Evolutionary conservation across 2,113 vertebrate species (phyloP), one percentile per base, ranked within the genome.

Genomic region (Oostethus manadensis): DNA sequence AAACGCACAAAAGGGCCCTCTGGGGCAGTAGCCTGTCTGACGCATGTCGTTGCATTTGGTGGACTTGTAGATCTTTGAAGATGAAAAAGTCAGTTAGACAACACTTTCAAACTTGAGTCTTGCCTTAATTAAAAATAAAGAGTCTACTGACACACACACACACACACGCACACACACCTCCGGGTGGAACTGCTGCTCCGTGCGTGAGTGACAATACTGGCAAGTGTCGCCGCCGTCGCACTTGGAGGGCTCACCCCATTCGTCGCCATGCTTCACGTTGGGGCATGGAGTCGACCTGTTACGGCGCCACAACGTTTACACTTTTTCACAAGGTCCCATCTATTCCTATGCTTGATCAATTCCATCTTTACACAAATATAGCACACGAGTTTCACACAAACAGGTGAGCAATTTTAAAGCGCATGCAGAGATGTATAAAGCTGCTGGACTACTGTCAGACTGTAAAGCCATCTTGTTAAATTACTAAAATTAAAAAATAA

Each of bases 41-140:
- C 92, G 89, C 91, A 95, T 95, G 64, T 97, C 94, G 40, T 95
- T 95, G 88, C 94, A 97, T 86, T 93, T 94, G 44, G 93, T 95
- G 16, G 94, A 96, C 72, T 94, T 97, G 87, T 97, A 97, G 76
- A 97, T 95, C 94, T 96, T 64, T 44, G 62, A 58, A 58, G 65
- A 72, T 10, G 58, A 44, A 70, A 62, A 40, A 42, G 0, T 26
- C 17, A 63, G 21, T 58, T 16, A 57, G 4, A 58, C 20, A 35
- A 10, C 0, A 58, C 6, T 2, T 22, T 58, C 9, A 18, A 15
- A 33, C 23, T n/a, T 18, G 9, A 17, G 1, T 26, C 13, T 26
- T 58, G 1, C 10, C 0, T 47, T 49, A 0, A 22, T 47, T 26
- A 38, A 38, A 20, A 48, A 61, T n/a, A 55, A n/a, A 18, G 22